A percentile compares a stretch with the other conserved stretches of the same genome.
phyloP scores from a whole-genome alignment of 2,888 invertebrate genomes.

The Drosophila barbarae region DNA sequence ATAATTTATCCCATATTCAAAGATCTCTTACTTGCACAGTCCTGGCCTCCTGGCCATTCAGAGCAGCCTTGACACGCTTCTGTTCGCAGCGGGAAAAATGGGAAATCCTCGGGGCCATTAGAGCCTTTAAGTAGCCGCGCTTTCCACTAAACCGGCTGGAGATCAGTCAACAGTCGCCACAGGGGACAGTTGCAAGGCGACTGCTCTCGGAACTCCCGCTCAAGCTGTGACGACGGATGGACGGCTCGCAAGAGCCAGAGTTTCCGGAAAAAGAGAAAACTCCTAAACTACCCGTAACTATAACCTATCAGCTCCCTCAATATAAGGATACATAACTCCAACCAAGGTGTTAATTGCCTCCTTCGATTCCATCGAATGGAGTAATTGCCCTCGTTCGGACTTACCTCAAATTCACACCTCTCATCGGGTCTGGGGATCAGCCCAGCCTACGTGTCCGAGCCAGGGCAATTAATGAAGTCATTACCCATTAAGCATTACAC shows the following conservation, averaged over 20 bases:
- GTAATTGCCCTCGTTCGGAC: slow-evolving; percentile 55
- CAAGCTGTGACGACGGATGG: slow-evolving; percentile 32
- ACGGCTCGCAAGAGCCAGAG: slow-evolving; percentile 6
- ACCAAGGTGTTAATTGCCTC: slow-evolving; percentile 70
- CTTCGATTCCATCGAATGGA: slow-evolving; percentile 52
- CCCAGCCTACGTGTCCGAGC: slow-evolving; percentile 30
- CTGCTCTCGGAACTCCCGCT: slow-evolving; percentile 26
- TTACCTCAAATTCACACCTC: slow-evolving; percentile 71
- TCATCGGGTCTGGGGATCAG: slow-evolving; percentile 29
- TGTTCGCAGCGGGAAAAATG: slow-evolving; percentile 59
- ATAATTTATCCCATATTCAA: slow-evolving; percentile 34
- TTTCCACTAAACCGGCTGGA: slow-evolving; percentile 51
- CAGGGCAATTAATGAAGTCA: slow-evolving; percentile 39
- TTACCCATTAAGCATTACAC: slow-evolving; percentile 13
- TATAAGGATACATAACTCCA: slow-evolving; percentile 47
- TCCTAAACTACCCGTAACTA: slow-evolving; percentile 1
- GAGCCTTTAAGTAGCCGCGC: slow-evolving; percentile 70
- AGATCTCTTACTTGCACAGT: slow-evolving; percentile 6
- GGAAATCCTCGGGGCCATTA: slow-evolving; percentile 55
- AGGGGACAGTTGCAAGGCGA: slow-evolving; percentile 41
- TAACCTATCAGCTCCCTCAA: slow-evolving; percentile 1
- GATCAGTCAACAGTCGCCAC: slow-evolving; percentile 71
- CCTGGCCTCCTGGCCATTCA: slow-evolving; percentile 42
- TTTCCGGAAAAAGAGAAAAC: slow-evolving; percentile 42
- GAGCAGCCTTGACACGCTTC: slow-evolving; percentile 78